phyloP scores from a whole-genome alignment of 2,888 invertebrate species.

The Gisinianus flammeolus region DNA sequence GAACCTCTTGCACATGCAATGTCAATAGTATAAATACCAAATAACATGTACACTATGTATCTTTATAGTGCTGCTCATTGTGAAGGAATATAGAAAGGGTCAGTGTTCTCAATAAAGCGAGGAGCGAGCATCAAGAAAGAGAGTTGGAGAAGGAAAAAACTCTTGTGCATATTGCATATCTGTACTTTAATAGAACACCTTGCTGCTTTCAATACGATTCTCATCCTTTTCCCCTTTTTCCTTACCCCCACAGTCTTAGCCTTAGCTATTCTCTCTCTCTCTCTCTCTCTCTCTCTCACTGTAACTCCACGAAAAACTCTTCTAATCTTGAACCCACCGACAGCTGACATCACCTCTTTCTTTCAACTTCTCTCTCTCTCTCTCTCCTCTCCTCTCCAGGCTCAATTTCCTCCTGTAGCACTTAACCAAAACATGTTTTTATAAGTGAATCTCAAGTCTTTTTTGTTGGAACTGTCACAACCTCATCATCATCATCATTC shows the following conservation, averaged over 20 bases:
- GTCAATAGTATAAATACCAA: background rate
- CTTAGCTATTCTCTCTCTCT: too few species aligned
- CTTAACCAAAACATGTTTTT: constrained; percentile 13
- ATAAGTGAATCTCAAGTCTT: background rate
- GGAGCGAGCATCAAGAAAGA: constrained; percentile 6
- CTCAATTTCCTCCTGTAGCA: constrained; percentile 6
- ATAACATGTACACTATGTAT: background rate
- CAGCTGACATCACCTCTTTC: constrained; percentile 29
- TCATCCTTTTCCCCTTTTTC: background rate
- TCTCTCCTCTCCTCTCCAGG: background rate
- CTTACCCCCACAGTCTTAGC: background rate
- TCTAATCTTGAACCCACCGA: constrained; percentile 16
- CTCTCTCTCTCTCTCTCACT: background rate
- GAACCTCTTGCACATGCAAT: background rate
- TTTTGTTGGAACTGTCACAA: background rate
- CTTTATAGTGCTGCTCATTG: background rate
- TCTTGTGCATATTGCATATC: background rate
- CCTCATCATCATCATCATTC: background rate
- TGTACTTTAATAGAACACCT: constrained; percentile 5
- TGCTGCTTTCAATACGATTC: constrained; percentile 20
- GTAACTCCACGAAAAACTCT: background rate
- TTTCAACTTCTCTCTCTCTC: constrained; percentile 4
- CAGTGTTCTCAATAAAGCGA: constrained; percentile 28
- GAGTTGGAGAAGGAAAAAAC: background rate
- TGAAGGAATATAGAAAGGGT: constrained; percentile 18